Conservation (phyloP, 2,797 vertebrate species). For the Alca torda region DNA sequence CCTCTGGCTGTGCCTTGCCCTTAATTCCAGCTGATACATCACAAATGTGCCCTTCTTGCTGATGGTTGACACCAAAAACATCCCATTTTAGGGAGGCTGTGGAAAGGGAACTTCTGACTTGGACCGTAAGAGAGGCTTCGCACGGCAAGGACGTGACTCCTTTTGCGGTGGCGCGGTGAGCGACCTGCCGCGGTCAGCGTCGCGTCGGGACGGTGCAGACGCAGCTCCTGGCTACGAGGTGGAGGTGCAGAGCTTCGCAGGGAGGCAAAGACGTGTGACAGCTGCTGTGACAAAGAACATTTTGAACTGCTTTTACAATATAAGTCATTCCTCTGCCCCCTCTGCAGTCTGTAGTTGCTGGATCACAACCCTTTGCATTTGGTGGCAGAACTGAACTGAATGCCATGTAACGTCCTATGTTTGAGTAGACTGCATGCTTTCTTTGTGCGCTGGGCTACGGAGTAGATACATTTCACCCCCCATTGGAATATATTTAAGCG, state of each 20-base stretch:
- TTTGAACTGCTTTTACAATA: constrained; percentile 19
- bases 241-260: background rate
- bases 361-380: constrained; percentile 17
- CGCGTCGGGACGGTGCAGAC: background rate
- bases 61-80: background rate
- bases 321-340: background rate
- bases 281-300: constrained; percentile 36
- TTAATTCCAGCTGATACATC: constrained; percentile 32
- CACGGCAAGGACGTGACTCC: fast-evolving
- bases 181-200: background rate
- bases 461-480: constrained; percentile 34
- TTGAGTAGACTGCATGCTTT: constrained; percentile 62
- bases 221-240: background rate
- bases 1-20: constrained; percentile 59
- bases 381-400: constrained; percentile 39
- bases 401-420: constrained; percentile 41
- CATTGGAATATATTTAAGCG: constrained; percentile 29
- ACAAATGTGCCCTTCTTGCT: constrained; percentile 46
- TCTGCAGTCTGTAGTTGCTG: constrained; percentile 14
- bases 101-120: background rate
- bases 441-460: constrained; percentile 44
- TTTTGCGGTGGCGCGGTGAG: background rate
- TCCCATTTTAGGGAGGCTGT: background rate
- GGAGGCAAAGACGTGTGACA: background rate
- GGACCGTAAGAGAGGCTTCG: background rate